Evolutionary conservation across 2,797 vertebrate species (phyloP).

Genomic region (Gallinago stenura): DNA sequence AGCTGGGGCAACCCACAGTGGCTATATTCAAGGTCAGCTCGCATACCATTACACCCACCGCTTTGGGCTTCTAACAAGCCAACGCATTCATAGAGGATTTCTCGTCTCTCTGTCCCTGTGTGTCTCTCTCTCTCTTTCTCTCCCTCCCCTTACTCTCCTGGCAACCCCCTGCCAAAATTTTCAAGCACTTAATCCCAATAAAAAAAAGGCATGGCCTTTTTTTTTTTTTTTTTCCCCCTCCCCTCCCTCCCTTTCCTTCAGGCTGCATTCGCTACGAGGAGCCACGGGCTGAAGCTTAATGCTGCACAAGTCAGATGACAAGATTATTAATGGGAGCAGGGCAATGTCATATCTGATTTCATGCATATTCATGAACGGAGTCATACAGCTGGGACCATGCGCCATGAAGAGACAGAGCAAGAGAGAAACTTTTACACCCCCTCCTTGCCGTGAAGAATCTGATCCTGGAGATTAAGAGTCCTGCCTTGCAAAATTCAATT

Average conservation of each 20-base stretch:
- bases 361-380: conserved; percentile 94
- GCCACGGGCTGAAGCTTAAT: conserved; percentile 84
- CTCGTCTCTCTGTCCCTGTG: conserved; percentile 77
- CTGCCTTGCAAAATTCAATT: conserved; percentile 73
- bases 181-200: conserved; percentile 82
- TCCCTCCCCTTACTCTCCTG: conserved; percentile 72
- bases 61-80: conserved; percentile 83
- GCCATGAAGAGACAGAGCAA: conserved; percentile 73
- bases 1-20: conserved; percentile 90
- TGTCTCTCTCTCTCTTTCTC: conserved; percentile 67
- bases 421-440: conserved; percentile 72
- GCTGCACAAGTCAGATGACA: conserved; percentile 91
- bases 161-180: conserved; percentile 79
- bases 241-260: conserved; percentile 72
- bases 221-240: background rate
- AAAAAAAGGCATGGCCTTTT: conserved; percentile 69
- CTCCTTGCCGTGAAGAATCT: conserved; percentile 77
- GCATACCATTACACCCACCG: conserved; percentile 86
- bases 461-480: conserved; percentile 72
- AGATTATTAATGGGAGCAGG: conserved; percentile 94
- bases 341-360: conserved; percentile 89
- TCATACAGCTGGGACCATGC: conserved; percentile 89
- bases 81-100: conserved; percentile 79
- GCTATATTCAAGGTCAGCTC: conserved; percentile 90
- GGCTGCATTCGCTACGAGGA: conserved; percentile 78